Conservation (phyloP, 2,113 vertebrate species). For the Pogona vitticeps region DNA sequence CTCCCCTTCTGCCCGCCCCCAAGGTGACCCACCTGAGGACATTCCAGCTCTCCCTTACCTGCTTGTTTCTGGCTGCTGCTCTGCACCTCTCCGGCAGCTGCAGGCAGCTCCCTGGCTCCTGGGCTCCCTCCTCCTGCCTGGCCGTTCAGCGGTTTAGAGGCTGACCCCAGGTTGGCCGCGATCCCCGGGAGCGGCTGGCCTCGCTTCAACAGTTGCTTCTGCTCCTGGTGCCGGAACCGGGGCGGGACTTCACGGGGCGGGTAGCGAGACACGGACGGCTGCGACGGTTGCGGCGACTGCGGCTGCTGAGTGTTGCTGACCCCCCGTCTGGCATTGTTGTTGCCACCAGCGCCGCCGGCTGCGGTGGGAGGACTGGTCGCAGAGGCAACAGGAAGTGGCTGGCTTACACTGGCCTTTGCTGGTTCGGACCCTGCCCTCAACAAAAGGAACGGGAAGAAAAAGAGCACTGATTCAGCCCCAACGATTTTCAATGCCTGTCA, state of each 20-base stretch:
- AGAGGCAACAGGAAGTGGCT: conserved; percentile 80
- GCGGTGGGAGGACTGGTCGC: conserved; percentile 79
- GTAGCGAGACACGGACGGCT: conserved; percentile 82
- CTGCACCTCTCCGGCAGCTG: conserved; percentile 81
- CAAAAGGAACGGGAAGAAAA: conserved; percentile 47
- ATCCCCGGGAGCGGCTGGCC: conserved; percentile 81
- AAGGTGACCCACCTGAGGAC: too few species aligned
- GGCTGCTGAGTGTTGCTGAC: conserved; percentile 70
- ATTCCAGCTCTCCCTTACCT: conserved; percentile 74
- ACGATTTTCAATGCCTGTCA: conserved; percentile 9
- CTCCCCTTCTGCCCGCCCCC: not conserved
- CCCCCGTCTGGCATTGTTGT: conserved; percentile 20
- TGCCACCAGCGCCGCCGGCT: conserved; percentile 61
- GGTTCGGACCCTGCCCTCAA: conserved; percentile 88
- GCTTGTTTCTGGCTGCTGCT: conserved; percentile 79
- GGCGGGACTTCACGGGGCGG: conserved; percentile 88
- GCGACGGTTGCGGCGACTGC: conserved; percentile 78
- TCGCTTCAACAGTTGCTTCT: conserved; percentile 88
- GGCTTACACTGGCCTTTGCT: conserved; percentile 86
- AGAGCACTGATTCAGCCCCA: not conserved
- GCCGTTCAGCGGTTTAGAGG: conserved; percentile 79
- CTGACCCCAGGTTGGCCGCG: conserved; percentile 87
- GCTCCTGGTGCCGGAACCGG: conserved; percentile 87
- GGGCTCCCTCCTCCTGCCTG: conserved; percentile 75
- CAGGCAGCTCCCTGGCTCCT: conserved; percentile 72